Conservation (phyloP, 2,797 vertebrate species). For the Sebastes steindachneri region DNA sequence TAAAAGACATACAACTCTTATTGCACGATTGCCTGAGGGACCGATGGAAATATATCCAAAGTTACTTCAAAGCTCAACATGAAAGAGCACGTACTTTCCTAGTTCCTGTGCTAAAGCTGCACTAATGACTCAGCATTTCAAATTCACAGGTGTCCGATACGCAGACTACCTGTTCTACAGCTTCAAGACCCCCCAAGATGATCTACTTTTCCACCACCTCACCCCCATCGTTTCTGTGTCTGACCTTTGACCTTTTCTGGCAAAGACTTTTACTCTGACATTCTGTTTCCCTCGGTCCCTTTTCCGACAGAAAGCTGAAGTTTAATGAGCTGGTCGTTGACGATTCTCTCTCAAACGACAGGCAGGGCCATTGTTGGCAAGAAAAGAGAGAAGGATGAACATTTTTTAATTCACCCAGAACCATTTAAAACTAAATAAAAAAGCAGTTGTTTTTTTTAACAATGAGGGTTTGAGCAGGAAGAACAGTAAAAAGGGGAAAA, state of each 20-base stretch:
- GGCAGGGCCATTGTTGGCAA: neutral
- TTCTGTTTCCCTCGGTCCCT: neutral
- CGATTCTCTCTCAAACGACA: neutral
- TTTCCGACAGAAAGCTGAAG: neutral
- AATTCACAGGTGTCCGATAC: slow-evolving; percentile 5
- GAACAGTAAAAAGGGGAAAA: neutral
- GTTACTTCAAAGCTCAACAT: slow-evolving; percentile 4
- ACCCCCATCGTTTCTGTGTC: neutral
- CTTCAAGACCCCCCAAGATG: slow-evolving; percentile 9
- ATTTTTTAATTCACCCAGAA: neutral
- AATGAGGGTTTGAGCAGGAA: neutral
- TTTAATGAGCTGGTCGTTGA: neutral
- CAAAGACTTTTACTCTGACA: neutral
- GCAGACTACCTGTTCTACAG: slow-evolving; percentile 10
- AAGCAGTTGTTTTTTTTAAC: neutral
- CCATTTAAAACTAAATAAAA: neutral
- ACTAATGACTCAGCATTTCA: slow-evolving; percentile 29
- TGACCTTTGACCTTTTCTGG: slow-evolving; percentile 44
- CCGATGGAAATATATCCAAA: neutral
- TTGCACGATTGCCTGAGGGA: neutral
- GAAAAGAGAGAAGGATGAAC: neutral
- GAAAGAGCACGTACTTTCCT: slow-evolving; percentile 33
- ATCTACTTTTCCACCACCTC: slow-evolving; percentile 2
- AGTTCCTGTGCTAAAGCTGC: slow-evolving; percentile 3
- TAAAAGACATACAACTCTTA: neutral